Evolutionary conservation across 2,888 invertebrate species (phyloP).

Genomic region (Euclidia mi): DNA sequence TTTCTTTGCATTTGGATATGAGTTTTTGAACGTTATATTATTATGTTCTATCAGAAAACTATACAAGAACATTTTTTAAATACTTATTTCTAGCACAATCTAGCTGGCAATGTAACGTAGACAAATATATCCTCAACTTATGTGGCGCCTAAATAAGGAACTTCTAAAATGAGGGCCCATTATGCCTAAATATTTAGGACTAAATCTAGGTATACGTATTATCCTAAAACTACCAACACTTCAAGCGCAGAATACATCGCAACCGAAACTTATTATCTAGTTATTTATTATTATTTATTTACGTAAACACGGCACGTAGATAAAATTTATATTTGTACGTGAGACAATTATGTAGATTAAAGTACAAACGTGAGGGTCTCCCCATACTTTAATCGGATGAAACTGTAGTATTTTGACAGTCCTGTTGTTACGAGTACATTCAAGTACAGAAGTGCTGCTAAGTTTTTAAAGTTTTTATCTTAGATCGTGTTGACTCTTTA

Average conservation of each 20-base stretch:
- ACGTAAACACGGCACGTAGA: constrained; percentile 73
- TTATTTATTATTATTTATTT: constrained; percentile 76
- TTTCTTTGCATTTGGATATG: too few relatives aligned
- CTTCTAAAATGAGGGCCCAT: too few relatives aligned
- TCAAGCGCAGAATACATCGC: constrained; percentile 23
- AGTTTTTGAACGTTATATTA: too few relatives aligned
- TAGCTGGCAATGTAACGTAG: too few relatives aligned
- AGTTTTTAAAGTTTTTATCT: constrained; percentile 14
- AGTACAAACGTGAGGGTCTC: constrained; percentile 66
- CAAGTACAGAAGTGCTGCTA: constrained; percentile 3
- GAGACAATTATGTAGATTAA: constrained; percentile 78
- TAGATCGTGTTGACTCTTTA: neutral
- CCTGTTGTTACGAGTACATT: constrained; percentile 45
- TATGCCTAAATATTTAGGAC: too few relatives aligned
- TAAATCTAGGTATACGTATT: too few relatives aligned
- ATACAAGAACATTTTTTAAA: too few relatives aligned
- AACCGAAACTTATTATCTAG: constrained; percentile 54
- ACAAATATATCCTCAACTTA: too few relatives aligned
- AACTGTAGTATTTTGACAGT: constrained; percentile 51
- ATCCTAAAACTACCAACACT: constrained; percentile 3
- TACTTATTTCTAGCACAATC: too few relatives aligned
- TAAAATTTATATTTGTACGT: constrained; percentile 79
- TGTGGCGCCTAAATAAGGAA: too few relatives aligned
- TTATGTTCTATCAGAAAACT: too few relatives aligned
- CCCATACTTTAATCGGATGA: constrained; percentile 71